These are phyloP conservation scores for Stegodyphus dumicola DNA, from an alignment of 1,140 invertebrate species.

Conservation along the genomic window DNA sequence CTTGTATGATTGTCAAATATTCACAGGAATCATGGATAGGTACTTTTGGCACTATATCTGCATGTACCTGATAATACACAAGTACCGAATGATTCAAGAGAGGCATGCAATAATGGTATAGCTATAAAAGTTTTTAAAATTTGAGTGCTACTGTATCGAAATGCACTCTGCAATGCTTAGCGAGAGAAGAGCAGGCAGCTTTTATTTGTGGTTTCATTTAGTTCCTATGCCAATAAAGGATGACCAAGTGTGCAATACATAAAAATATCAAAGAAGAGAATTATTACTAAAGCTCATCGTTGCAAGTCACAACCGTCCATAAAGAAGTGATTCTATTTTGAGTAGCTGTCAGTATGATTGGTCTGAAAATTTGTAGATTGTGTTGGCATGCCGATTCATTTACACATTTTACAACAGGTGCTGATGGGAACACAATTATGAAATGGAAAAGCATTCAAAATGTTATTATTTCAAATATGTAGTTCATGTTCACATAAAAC, in stretches of 20 bases:
- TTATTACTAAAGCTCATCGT: constrained; percentile 17
- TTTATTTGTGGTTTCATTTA: constrained; percentile 52
- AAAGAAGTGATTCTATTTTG: constrained; percentile 55
- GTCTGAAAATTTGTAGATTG: constrained; percentile 29
- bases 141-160: too few species aligned
- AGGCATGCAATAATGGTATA: too few species aligned
- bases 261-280: not conserved
- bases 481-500: constrained; percentile 27
- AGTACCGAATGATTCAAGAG: too few species aligned
- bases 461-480: not conserved
- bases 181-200: not conserved
- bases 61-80: too few species aligned
- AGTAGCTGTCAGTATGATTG: constrained; percentile 35
- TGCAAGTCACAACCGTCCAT: constrained; percentile 36
- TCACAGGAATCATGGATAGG: too few species aligned
- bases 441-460: not conserved
- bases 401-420: constrained; percentile 17
- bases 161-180: too few species aligned
- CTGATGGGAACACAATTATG: constrained; percentile 37
- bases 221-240: constrained; percentile 47
- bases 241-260: constrained; percentile 10
- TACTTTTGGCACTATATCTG: too few species aligned
- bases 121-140: too few species aligned
- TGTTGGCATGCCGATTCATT: constrained; percentile 27
- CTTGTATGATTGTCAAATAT: too few species aligned